phyloP scores from a whole-genome alignment of 2,888 invertebrate species.

The Caenorhabditis sulstoni region DNA sequence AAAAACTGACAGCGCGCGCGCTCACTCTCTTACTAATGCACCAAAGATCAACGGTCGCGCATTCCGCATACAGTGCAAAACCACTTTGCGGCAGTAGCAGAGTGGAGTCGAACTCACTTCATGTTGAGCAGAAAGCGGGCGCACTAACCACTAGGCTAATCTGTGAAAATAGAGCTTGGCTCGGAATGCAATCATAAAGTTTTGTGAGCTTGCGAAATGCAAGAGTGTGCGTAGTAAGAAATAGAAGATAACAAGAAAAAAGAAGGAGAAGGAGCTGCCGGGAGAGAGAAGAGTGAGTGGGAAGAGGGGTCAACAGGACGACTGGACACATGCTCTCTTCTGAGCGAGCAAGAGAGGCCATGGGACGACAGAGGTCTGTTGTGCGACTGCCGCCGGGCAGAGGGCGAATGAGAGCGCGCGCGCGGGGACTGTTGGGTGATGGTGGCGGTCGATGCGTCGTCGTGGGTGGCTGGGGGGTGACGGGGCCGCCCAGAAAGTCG shows the following conservation, averaged over 20 bases:
- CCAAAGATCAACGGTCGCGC: constrained; percentile 23
- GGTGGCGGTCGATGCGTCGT: neutral
- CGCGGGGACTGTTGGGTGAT: constrained; percentile 11
- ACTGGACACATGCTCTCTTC: constrained; percentile 12
- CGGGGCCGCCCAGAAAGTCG: constrained; percentile 17
- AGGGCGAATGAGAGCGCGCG: neutral
- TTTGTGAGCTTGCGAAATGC: neutral
- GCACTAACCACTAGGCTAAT: neutral
- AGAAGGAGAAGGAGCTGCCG: neutral
- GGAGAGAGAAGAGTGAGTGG: neutral
- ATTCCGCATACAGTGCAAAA: neutral
- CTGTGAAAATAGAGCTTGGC: neutral
- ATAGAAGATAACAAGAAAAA: constrained; percentile 17
- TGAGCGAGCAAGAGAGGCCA: neutral
- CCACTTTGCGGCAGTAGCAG: neutral
- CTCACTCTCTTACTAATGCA: constrained; percentile 9
- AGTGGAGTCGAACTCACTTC: neutral
- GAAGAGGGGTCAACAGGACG: constrained; percentile 21
- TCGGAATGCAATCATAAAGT: neutral
- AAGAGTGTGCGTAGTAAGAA: constrained; percentile 14
- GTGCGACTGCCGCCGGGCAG: neutral
- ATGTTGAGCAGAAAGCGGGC: neutral
- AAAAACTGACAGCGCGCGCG: constrained; percentile 17
- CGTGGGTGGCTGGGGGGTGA: neutral
- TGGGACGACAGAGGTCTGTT: neutral